phyloP scores from a whole-genome alignment of 2,797 vertebrate species.

The Poecilia gillii region DNA sequence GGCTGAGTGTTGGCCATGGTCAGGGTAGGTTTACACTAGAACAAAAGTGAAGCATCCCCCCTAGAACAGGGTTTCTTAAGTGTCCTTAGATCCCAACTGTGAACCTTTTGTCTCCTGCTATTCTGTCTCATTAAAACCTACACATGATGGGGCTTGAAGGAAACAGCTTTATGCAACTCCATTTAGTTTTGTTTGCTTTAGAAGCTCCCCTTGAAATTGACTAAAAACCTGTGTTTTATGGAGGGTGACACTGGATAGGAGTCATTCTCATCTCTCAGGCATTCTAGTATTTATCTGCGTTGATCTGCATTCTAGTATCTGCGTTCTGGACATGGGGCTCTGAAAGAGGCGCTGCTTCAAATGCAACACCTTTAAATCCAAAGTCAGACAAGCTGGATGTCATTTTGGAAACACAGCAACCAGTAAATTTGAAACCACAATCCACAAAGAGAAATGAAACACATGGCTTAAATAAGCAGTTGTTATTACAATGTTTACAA shows the following conservation, averaged over 20 bases:
- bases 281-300: conserved; percentile 6
- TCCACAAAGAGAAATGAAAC: conserved; percentile 35
- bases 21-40: conserved; percentile 53
- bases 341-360: conserved; percentile 13
- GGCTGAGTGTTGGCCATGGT: conserved; percentile 31
- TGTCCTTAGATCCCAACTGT: conserved; percentile 42
- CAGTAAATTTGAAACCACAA: conserved; percentile 26
- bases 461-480: conserved; percentile 45
- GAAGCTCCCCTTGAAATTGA: conserved; percentile 32
- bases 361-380: conserved; percentile 26
- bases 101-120: conserved; percentile 33
- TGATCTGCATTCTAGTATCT: conserved; percentile 4
- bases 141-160: conserved; percentile 38
- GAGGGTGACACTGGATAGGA: conserved; percentile 22
- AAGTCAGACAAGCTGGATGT: conserved; percentile 45
- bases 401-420: conserved; percentile 24
- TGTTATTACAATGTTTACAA: conserved; percentile 30
- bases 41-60: conserved; percentile 58
- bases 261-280: conserved; percentile 24
- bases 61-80: conserved; percentile 59
- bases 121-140: conserved; percentile 41
- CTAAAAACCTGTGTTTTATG: conserved; percentile 16
- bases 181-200: conserved; percentile 47
- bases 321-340: conserved; percentile 4
- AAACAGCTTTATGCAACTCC: conserved; percentile 52